These are phyloP conservation scores for Drosophila tani DNA, from an alignment of 1,140 invertebrate genomes.

Conservation along the genomic window DNA sequence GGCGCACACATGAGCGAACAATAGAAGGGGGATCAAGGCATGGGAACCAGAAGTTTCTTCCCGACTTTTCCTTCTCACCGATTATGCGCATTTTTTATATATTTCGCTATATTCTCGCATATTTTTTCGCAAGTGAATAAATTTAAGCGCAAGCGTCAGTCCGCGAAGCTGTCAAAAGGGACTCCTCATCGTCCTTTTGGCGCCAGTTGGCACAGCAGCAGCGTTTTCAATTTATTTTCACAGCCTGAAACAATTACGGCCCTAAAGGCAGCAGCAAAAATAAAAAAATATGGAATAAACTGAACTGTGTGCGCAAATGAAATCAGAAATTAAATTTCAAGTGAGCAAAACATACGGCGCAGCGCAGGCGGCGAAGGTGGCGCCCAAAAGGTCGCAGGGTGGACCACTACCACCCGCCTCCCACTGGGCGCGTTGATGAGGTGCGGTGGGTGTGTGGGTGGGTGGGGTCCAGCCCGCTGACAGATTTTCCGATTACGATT, in stretches of 20 bases:
- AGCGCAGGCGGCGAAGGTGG: slow-evolving; percentile 5
- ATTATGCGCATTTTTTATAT: slow-evolving; percentile 32
- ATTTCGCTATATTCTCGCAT: slow-evolving; percentile 9
- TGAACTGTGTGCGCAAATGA: slow-evolving; percentile 78
- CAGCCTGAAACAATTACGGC: slow-evolving; percentile 79
- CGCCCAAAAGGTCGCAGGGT: slow-evolving; percentile 40
- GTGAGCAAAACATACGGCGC: slow-evolving; percentile 79
- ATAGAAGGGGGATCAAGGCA: slow-evolving; percentile 1
- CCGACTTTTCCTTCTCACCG: slow-evolving; percentile 26
- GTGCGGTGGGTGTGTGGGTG: slow-evolving; percentile 17
- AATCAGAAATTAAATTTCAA: slow-evolving; percentile 82
- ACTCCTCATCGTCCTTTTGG: slow-evolving; percentile 51
- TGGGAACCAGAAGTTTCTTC: slow-evolving; percentile 66
- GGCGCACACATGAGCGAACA: slow-evolving; percentile 50
- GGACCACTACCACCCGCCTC: slow-evolving; percentile 23
- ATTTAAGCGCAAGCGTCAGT: slow-evolving; percentile 70
- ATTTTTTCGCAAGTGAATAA: slow-evolving; percentile 54
- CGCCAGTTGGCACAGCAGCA: slow-evolving; percentile 70
- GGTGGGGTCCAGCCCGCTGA: slow-evolving; percentile 32
- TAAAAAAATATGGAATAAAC: slow-evolving; percentile 53
- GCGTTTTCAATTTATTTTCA: slow-evolving; percentile 81
- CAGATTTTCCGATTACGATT: slow-evolving; percentile 66
- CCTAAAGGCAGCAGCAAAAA: slow-evolving; percentile 14
- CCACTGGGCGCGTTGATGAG: slow-evolving; percentile 52
- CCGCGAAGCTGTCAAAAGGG: slow-evolving; percentile 78